Evolutionary conservation across 2,797 vertebrate species (phyloP).

Genomic region (Tapera naevia): DNA sequence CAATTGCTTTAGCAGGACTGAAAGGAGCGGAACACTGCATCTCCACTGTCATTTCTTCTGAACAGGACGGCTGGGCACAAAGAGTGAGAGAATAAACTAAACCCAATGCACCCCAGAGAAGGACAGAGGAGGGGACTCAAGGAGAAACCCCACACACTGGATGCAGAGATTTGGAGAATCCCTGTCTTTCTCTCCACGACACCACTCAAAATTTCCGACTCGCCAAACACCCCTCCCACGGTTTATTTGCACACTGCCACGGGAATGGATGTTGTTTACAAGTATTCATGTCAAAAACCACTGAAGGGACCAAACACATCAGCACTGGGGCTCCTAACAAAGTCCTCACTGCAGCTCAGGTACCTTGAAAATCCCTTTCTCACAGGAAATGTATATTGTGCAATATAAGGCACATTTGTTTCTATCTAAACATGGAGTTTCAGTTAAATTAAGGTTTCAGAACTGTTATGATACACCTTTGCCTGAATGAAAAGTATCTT

Average conservation of each 20-base stretch:
- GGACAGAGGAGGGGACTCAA: background rate
- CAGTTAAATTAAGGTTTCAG: background rate
- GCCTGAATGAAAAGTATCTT: background rate
- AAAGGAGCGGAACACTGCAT: background rate
- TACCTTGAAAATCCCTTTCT: background rate
- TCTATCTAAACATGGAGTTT: background rate
- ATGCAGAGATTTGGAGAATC: background rate
- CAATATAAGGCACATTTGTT: background rate
- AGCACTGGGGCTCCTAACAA: background rate
- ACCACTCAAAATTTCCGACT: background rate
- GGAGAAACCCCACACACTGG: background rate
- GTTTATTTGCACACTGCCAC: background rate
- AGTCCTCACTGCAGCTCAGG: background rate
- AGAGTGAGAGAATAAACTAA: background rate
- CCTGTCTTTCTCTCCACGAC: background rate
- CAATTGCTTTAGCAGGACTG: background rate
- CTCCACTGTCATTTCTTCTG: background rate
- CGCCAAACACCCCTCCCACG: background rate
- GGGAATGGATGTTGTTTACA: background rate
- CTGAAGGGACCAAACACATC: background rate
- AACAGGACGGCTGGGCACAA: background rate
- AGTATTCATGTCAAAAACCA: background rate
- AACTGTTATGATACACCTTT: background rate
- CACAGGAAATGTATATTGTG: background rate
- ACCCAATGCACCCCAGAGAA: background rate